phyloP scores from a whole-genome alignment of 2,113 vertebrate species.

The Ammospiza nelsoni region DNA sequence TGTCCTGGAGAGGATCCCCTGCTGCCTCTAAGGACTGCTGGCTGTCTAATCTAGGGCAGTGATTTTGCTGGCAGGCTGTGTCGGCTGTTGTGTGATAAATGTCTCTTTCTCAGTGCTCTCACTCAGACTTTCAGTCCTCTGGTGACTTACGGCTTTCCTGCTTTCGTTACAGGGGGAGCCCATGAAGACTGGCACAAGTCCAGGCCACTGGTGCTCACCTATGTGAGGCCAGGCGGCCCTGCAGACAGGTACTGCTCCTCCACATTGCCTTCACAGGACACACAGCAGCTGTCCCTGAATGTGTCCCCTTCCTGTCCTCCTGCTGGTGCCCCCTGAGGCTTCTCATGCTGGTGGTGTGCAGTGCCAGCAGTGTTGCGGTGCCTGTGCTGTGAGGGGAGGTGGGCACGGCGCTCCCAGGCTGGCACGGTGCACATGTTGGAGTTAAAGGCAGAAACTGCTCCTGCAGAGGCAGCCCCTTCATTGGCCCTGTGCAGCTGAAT shows the following conservation, averaged over 20 bases:
- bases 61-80: neutral
- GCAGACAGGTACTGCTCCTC: slow-evolving; percentile 88
- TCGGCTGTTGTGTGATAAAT: neutral
- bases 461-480: neutral
- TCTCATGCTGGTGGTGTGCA: neutral
- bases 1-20: neutral
- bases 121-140: neutral
- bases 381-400: neutral
- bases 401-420: accelerated
- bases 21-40: neutral
- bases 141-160: neutral
- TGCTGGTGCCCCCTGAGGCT: neutral
- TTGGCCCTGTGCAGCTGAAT: neutral
- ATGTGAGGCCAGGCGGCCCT: slow-evolving; percentile 90
- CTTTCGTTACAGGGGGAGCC: slow-evolving; percentile 85
- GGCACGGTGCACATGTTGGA: neutral
- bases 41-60: neutral
- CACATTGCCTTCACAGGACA: neutral
- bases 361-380: neutral
- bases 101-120: neutral
- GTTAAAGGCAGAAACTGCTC: neutral
- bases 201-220: slow-evolving; percentile 89
- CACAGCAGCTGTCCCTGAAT: neutral
- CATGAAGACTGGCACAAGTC: slow-evolving; percentile 96
- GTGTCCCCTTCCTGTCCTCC: neutral